Percentiles rank a stretch among this genome's conserved stretches.
phyloP scores from a whole-genome alignment of 2,797 vertebrate genomes.

The Poecilia picta region DNA sequence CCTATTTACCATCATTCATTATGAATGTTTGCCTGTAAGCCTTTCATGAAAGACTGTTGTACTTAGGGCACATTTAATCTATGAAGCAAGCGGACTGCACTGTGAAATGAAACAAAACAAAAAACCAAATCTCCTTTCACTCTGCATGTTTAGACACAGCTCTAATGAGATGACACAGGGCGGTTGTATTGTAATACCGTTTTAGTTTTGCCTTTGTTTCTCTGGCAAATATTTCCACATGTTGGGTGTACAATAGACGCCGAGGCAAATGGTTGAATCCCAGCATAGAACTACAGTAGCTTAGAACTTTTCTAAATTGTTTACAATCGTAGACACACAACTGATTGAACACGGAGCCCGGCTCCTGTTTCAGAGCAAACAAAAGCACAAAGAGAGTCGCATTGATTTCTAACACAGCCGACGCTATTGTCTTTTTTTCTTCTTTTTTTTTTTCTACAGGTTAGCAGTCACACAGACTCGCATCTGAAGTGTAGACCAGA shows the following conservation, averaged over 20 bases:
- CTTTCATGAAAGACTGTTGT: neutral
- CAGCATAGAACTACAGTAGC: neutral
- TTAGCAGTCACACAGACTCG: conserved; percentile 30
- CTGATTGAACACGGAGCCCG: conserved; percentile 28
- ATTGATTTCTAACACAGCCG: conserved; percentile 48
- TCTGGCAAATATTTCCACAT: neutral
- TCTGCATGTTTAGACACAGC: neutral
- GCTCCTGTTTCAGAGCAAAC: conserved; percentile 41
- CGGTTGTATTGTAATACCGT: neutral
- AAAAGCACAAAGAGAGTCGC: conserved; percentile 41
- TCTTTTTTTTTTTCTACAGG: neutral
- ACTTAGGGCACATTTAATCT: conserved; percentile 1
- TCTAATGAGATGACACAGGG: neutral
- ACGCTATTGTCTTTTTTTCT: conserved; percentile 22
- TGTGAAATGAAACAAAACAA: neutral
- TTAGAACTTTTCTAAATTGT: neutral
- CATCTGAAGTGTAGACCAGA: conserved; percentile 29
- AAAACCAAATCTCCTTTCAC: neutral
- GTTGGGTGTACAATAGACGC: neutral
- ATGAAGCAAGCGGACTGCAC: neutral
- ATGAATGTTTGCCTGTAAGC: neutral
- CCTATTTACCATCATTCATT: neutral
- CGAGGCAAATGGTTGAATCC: neutral
- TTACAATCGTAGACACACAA: neutral
- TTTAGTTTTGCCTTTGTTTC: neutral